These are phyloP conservation scores for Leptoteleia sp. DNA, from an alignment of 1,140 invertebrate genomes.

Conservation along the genomic window DNA sequence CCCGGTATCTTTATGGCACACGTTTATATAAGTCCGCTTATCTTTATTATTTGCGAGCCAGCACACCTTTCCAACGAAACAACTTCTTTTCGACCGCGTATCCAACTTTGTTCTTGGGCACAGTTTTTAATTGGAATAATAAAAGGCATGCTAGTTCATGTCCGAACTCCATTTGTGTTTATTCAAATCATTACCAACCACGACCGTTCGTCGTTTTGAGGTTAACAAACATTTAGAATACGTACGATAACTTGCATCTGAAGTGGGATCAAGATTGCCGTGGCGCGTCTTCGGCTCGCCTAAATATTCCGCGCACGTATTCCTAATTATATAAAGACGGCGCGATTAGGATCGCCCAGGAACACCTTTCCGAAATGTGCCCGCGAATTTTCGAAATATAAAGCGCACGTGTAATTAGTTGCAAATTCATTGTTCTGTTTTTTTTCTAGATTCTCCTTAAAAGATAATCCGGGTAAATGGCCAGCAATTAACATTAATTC, in stretches of 20 bases:
- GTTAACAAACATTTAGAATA: conserved; percentile 6
- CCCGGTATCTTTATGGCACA: conserved; percentile 39
- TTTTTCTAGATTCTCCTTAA: neutral
- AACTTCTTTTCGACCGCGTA: conserved; percentile 18
- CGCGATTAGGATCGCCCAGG: conserved; percentile 35
- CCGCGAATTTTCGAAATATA: conserved; percentile 24
- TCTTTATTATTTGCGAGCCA: conserved; percentile 41
- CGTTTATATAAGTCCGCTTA: conserved; percentile 41
- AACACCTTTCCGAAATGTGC: conserved; percentile 34
- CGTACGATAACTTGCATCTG: conserved; percentile 35
- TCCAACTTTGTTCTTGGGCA: conserved; percentile 7
- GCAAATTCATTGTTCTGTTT: conserved; percentile 23
- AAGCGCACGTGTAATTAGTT: conserved; percentile 46
- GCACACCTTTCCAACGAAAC: conserved; percentile 18
- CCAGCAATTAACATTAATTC: too few relatives aligned
- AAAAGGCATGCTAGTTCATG: conserved; percentile 40
- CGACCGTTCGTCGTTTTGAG: too few relatives aligned
- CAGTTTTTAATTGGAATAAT: conserved; percentile 52
- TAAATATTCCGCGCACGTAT: conserved; percentile 52
- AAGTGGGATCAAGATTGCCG: conserved; percentile 39
- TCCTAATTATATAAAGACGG: conserved; percentile 54
- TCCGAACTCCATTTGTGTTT: conserved; percentile 6
- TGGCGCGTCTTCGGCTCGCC: conserved; percentile 12
- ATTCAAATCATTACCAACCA: conserved; percentile 15
- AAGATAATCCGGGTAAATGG: too few relatives aligned